phyloP scores from a whole-genome alignment of 2,113 vertebrate genomes.

The cat (Felis catus) region F.catus_Fca126_mat1.0 CM031416.1:66571501-66572000 shows the following conservation, averaged over 20 bases:
- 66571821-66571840: not conserved
- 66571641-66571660: not conserved
- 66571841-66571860: not conserved
- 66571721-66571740: not conserved
- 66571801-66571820: not conserved
- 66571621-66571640: not conserved
- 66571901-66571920: not conserved
- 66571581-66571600: not conserved
- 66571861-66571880: not conserved
- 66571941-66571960: not conserved
- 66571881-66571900: not conserved
- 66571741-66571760: not conserved
- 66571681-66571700: not conserved
- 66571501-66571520: not conserved
- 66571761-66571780: not conserved
- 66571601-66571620: not conserved
- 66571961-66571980: not conserved
- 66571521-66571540: not conserved
- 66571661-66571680: not conserved
- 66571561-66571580: not conserved
- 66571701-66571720: not conserved
- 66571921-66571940: not conserved
- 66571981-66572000: not conserved
- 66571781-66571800: not conserved
- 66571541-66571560: not conserved